These are phyloP conservation scores for Puntigrus tetrazona DNA, from an alignment of 2,113 vertebrate genomes.

Conservation along the genomic window DNA sequence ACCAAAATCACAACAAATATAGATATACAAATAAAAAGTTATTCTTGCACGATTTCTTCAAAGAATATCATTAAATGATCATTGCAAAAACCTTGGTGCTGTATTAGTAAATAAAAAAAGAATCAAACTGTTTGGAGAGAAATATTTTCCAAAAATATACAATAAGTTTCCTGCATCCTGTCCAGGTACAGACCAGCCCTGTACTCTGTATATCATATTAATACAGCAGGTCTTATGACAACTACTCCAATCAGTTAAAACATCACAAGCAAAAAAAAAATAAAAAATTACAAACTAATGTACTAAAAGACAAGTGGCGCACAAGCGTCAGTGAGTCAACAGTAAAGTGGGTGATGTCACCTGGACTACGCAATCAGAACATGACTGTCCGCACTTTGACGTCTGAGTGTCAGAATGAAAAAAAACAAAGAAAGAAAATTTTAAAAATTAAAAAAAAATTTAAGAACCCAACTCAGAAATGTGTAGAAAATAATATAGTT, in stretches of 20 bases:
- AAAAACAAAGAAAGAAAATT: background rate
- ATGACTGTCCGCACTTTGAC: constrained; percentile 4
- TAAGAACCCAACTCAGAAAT: background rate
- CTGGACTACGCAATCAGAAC: background rate
- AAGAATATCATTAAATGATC: background rate
- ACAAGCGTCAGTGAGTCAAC: constrained; percentile 22
- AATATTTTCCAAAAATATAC: background rate
- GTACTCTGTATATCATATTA: background rate
- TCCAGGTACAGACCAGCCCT: background rate
- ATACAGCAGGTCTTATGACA: background rate
- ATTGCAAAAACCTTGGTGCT: background rate
- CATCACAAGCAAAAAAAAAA: background rate
- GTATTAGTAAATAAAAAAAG: too few relatives aligned
- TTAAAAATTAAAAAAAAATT: background rate
- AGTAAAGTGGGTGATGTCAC: constrained; percentile 17
- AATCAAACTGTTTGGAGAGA: background rate
- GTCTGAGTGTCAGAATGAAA: background rate
- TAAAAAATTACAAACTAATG: background rate
- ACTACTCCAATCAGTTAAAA: background rate
- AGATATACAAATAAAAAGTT: background rate
- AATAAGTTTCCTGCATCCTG: background rate
- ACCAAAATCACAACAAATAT: too few relatives aligned
- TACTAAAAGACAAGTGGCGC: background rate
- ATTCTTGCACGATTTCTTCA: background rate
- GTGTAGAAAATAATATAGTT: background rate